Base-by-base conservation (phyloP, 2,888 invertebrate species). In the Sarcophaga rosellei region DNA sequence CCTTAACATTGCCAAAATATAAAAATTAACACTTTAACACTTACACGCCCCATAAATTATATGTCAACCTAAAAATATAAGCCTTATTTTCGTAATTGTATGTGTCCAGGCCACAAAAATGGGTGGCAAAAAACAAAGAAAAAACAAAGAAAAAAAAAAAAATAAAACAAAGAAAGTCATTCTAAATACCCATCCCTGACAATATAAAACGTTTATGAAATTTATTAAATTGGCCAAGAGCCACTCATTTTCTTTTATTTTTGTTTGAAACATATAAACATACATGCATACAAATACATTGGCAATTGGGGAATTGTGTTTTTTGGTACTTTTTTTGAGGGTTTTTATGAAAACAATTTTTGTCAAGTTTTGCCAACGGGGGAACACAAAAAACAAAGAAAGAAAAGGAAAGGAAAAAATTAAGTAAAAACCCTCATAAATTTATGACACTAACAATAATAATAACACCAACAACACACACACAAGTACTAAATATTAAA, bases 201-300 rank as follows among this genome's bases (percentile, higher is more conserved):
- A 69, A 68, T 62, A 69, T 53, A 74, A 85, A 65, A 23, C 69
- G 74, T 82, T 82, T 85, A 68, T 79, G 61, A 82, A 82, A 79
- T 82, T 76, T 85, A 79, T 81, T 82, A 85, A 85, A 85, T 82
- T 82, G 82, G 79, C 82, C 85, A 75, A 79, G 63, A 79, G 79
- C 57, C 82, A 81, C 44, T 62, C 21, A 72, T 79, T 81, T 81
- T 70, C 23, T 53, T 74, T 63, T 47, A 59, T 78, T 15, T 35
- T 15, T 47, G 61, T 44, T 57, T 57, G 15, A 20, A 17, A 25
- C 4, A 47, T 8, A 4, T 45, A 21, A 45, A 11, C 15, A 35
- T 15, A 35, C 11, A 47, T 44, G 15, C 8, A 63, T 17, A 47
- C 11, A 72, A 17, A 63, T 10, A 47, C 45, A 62, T 15, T 11